Evolutionary conservation across 1,140 invertebrate species (phyloP).

Genomic region (Orchesella cincta): DNA sequence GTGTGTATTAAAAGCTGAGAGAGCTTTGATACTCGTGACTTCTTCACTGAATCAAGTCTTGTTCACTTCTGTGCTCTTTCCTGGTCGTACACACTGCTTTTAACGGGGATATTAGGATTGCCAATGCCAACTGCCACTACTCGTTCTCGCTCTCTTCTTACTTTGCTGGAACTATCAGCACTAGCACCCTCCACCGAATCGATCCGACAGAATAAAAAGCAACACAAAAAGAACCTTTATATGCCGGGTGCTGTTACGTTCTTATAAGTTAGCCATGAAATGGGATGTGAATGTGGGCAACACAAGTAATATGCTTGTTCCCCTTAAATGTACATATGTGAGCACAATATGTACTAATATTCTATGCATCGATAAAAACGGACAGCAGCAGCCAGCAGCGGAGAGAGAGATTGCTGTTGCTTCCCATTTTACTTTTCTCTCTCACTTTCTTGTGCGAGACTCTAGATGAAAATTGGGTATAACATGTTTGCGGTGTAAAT

Average conservation of each 20-base stretch:
- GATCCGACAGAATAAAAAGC: conserved; percentile 11
- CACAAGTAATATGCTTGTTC: neutral
- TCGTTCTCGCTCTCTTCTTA: neutral
- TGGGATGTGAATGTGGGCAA: neutral
- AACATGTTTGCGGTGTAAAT: no score
- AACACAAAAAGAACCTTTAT: no score
- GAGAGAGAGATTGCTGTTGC: no score
- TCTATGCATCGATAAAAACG: neutral
- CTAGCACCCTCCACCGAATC: conserved; percentile 23
- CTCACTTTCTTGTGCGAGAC: no score
- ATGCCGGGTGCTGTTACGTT: no score
- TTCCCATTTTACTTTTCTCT: no score
- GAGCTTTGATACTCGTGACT: neutral
- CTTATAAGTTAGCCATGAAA: neutral
- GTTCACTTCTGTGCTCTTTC: neutral
- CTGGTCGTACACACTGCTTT: neutral
- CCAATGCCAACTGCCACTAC: neutral
- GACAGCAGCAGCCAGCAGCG: no score
- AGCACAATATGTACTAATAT: neutral
- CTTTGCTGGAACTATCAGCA: neutral
- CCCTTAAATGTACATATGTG: no score
- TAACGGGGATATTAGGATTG: no score
- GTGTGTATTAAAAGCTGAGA: no score
- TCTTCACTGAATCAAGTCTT: neutral
- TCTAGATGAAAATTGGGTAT: no score